Conservation (phyloP, 2,888 invertebrate species). For the Pandemis corylana region DNA sequence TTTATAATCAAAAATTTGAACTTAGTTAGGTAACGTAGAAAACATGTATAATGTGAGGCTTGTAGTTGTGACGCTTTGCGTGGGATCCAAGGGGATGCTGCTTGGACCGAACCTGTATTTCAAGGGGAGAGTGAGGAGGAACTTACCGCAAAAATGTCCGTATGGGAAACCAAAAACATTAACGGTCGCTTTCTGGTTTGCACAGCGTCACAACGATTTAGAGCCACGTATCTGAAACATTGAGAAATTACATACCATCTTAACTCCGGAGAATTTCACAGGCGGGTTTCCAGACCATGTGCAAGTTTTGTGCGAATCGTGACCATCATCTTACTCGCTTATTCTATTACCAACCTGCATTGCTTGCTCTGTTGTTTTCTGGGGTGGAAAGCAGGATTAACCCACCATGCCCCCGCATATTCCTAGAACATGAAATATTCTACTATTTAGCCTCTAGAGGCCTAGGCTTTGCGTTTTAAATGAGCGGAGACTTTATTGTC, state of each 20-base stretch:
- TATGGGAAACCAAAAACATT: background rate
- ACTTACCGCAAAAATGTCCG: background rate
- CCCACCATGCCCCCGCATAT: no score
- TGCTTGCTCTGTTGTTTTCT: no score
- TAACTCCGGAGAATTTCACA: no score
- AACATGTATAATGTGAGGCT: background rate
- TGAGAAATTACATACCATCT: background rate
- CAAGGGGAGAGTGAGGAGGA: background rate
- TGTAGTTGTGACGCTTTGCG: background rate
- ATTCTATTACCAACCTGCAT: no score
- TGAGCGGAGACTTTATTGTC: no score
- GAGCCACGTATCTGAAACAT: background rate
- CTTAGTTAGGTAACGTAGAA: background rate
- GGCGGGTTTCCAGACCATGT: no score
- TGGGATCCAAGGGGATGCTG: background rate
- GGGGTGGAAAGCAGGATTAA: no score
- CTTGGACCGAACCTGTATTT: background rate
- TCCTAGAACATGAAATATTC: no score
- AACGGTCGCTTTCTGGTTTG: background rate
- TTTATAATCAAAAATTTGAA: background rate
- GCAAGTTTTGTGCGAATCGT: no score
- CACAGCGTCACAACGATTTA: background rate
- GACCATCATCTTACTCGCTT: no score
- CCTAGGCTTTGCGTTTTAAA: no score
- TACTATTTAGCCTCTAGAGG: no score